Evolutionary conservation across 2,888 invertebrate species (phyloP).

Genomic region (Drosophila sordidapex): DNA sequence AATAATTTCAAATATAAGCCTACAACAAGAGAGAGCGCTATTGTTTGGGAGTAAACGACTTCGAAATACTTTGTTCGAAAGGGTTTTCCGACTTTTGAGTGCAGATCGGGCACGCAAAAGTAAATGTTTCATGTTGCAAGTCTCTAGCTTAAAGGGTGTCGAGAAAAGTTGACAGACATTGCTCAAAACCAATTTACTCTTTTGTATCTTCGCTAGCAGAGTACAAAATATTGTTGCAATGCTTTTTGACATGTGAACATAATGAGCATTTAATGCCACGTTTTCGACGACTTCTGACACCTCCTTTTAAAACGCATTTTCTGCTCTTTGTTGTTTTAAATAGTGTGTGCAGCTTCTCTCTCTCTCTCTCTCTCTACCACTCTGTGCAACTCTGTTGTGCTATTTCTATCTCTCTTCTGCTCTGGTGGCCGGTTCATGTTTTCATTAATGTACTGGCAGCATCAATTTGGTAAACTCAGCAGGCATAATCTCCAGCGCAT

Average conservation of each 20-base stretch:
- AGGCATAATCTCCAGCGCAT: constrained; percentile 52
- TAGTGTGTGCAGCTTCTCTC: neutral
- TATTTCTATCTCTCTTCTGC: neutral
- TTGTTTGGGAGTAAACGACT: neutral
- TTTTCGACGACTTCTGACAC: neutral
- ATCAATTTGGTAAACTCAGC: constrained; percentile 48
- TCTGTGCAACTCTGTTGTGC: neutral
- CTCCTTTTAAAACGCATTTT: constrained; percentile 1
- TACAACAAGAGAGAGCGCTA: neutral
- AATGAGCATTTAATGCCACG: constrained; percentile 11
- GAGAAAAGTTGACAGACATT: too few relatives aligned
- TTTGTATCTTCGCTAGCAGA: neutral
- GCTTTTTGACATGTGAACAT: neutral
- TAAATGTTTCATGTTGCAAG: neutral
- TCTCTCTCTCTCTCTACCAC: neutral
- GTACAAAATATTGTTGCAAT: neutral
- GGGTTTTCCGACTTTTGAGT: neutral
- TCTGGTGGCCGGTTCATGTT: constrained; percentile 7
- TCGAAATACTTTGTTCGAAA: neutral
- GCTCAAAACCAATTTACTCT: neutral
- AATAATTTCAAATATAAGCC: neutral
- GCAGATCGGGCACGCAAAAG: neutral
- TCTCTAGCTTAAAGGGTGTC: neutral
- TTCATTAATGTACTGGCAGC: constrained; percentile 33
- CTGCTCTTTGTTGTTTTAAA: neutral